Evolutionary conservation across 2,888 invertebrate genomes (phyloP).

Genomic region (Dichetophora obliterata): DNA sequence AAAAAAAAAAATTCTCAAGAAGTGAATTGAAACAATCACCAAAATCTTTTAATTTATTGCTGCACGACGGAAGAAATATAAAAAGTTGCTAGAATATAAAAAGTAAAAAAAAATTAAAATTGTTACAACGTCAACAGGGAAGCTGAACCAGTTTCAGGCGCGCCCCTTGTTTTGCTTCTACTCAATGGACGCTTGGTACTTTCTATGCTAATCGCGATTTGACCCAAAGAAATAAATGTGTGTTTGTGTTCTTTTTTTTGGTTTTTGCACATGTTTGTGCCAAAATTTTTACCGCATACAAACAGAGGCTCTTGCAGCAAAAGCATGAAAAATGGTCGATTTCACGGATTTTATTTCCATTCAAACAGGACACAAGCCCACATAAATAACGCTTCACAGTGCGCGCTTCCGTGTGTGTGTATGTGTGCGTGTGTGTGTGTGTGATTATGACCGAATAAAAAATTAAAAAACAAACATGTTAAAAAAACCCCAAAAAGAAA

Average conservation of each 20-base stretch:
- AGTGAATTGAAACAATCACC: background rate
- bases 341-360: conserved; percentile 34
- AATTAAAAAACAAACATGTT: background rate
- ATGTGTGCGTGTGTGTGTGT: background rate
- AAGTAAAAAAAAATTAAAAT: conserved; percentile 5
- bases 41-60: conserved; percentile 34
- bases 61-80: background rate
- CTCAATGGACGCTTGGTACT: background rate
- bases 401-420: conserved; percentile 9
- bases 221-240: conserved; percentile 5
- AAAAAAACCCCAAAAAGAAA: background rate
- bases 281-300: conserved; percentile 3
- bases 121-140: background rate
- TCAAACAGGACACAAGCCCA: conserved; percentile 29
- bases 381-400: conserved; percentile 22
- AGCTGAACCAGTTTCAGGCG: no score
- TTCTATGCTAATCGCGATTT: conserved; percentile 28
- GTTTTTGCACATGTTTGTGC: background rate
- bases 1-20: background rate
- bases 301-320: background rate
- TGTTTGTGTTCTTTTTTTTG: conserved; percentile 2
- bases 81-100: background rate
- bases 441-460: background rate
- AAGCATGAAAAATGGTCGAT: conserved; percentile 28
- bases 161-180: background rate